Percentiles rank a stretch among this genome's conserved stretches.
phyloP scores from a whole-genome alignment of 2,888 invertebrate genomes.

The Amphimallon solstitiale region DNA sequence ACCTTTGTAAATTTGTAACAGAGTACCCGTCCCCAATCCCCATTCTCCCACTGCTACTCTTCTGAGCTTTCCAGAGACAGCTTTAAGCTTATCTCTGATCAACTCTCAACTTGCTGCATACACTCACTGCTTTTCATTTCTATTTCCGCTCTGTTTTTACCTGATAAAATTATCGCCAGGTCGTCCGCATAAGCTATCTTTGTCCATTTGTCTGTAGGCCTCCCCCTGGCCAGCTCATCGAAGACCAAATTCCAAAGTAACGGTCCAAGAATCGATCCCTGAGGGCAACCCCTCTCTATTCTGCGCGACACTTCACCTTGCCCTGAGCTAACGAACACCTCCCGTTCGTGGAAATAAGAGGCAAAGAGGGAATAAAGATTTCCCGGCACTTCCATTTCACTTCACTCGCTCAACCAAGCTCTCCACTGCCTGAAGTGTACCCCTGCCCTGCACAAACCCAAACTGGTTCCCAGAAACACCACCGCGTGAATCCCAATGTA shows the following conservation, averaged over 20 bases:
- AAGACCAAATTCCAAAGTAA: slow-evolving; percentile 19
- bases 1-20: neutral
- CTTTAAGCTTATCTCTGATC: neutral
- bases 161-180: too few relatives aligned
- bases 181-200: too few relatives aligned
- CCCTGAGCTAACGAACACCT: too few relatives aligned
- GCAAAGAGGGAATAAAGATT: too few relatives aligned
- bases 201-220: too few relatives aligned
- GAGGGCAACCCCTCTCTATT: slow-evolving; percentile 33
- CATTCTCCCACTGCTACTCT: neutral
- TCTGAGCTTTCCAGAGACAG: neutral
- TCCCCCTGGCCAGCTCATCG: slow-evolving; percentile 2
- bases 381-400: too few relatives aligned
- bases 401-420: too few relatives aligned
- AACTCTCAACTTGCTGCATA: neutral
- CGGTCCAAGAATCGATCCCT: slow-evolving; percentile 30
- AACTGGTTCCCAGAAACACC: slow-evolving; percentile 1
- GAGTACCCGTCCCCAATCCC: neutral
- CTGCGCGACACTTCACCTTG: neutral
- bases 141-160: too few relatives aligned
- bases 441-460: slow-evolving; percentile 28
- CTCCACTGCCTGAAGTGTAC: too few relatives aligned
- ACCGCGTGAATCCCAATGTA: too few relatives aligned
- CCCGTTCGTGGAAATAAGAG: too few relatives aligned
- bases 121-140: too few relatives aligned